These are phyloP conservation scores for Megalops cyprinoides DNA, from an alignment of 2,797 vertebrate species.

Conservation along the genomic window DNA sequence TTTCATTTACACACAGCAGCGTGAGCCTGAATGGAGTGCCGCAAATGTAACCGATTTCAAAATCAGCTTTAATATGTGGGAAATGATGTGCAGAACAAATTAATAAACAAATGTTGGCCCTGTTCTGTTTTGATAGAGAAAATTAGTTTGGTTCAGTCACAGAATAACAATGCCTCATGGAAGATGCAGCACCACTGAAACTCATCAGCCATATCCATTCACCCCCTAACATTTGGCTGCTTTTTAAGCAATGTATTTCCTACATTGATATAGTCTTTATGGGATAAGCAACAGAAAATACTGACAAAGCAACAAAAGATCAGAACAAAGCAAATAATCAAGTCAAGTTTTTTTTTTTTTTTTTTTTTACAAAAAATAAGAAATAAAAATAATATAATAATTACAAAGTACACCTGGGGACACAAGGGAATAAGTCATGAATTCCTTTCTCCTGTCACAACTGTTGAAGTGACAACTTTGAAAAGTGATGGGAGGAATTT, in stretches of 20 bases:
- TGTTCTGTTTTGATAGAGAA: slow-evolving; percentile 4
- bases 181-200: not conserved
- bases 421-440: not conserved
- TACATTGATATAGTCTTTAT: not conserved
- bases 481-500: not conserved
- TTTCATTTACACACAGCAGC: slow-evolving; percentile 6
- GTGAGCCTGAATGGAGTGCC: not conserved
- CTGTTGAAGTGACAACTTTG: not conserved
- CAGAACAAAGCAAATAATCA: too few relatives aligned
- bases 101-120: not conserved
- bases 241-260: not conserved
- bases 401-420: not conserved
- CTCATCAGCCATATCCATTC: not conserved
- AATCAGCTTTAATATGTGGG: not conserved
- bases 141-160: not conserved
- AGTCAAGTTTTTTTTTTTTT: too few relatives aligned
- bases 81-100: slow-evolving; percentile 1
- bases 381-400: too few relatives aligned
- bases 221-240: not conserved
- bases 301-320: too few relatives aligned
- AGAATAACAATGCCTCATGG: not conserved
- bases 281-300: too few relatives aligned
- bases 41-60: not conserved
- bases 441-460: not conserved
- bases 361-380: too few relatives aligned